A percentile compares a stretch with the other conserved stretches of the same genome.
Evolutionary conservation across 2,888 invertebrate genomes (phyloP).

Genomic region (Hydropsyche betteni): DNA sequence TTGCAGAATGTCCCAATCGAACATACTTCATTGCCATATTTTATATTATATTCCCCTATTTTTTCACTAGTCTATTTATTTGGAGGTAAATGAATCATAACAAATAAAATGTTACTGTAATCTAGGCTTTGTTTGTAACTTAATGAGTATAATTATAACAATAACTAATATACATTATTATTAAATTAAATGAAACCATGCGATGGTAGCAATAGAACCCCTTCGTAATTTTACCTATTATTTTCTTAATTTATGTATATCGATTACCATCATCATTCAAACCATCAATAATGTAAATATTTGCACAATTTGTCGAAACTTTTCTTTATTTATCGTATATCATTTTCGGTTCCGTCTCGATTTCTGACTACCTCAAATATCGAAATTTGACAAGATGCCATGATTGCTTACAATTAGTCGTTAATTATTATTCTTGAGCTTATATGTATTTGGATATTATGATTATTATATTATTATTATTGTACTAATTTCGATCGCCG

Average conservation of each 20-base stretch:
- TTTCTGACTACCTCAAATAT: conserved; percentile 27
- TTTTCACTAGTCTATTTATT: conserved; percentile 47
- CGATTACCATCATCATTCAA: no score
- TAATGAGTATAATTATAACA: conserved; percentile 14
- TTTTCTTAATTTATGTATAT: no score
- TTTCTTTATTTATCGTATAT: no score
- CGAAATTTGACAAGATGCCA: conserved; percentile 21
- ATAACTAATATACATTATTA: conserved; percentile 30
- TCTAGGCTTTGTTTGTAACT: conserved; percentile 30
- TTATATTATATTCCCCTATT: conserved; percentile 40
- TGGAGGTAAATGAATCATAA: conserved; percentile 24
- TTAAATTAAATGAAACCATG: conserved; percentile 7
- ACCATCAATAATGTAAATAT: no score
- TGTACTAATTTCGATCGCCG: no score
- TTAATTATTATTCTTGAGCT: no score
- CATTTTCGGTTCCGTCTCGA: conserved; percentile 16
- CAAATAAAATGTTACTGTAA: conserved; percentile 5
- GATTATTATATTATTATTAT: no score
- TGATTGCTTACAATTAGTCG: not conserved
- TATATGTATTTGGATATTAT: no score
- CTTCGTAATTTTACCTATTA: not conserved
- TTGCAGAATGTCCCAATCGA: not conserved
- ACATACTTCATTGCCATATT: conserved; percentile 35
- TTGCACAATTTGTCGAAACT: no score
- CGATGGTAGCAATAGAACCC: conserved; percentile 28